Evolutionary conservation across 2,797 vertebrate species (phyloP), one percentile per base, ranked within the genome.

Genomic region (Fringilla coelebs): DNA sequence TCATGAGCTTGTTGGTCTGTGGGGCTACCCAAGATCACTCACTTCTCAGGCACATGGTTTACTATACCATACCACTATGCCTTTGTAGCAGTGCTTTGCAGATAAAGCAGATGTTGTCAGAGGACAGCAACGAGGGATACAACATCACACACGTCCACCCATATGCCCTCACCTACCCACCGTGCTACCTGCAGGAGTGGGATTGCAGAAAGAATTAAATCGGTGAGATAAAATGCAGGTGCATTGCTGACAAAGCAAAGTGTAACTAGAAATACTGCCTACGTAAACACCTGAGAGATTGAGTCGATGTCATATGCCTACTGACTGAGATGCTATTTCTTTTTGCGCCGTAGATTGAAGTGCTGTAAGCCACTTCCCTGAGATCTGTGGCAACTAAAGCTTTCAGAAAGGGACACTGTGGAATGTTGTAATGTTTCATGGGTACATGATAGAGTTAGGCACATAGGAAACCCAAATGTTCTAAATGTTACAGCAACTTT

Each of bases 281-380:
- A 3, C 3, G 0, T 48, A 10, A 71, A 45, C 3, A 11, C 36
- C 18, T 2, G 3, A 45, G 75, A 93, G 65, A 20, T 1, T 32
- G 41, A 63, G 32, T 68, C 0, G 0, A 32, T 13, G 4, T 41
- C 0, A 0, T n/a, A 22, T 38, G n/a, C 17, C 0, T 29, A 34
- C 13, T 61, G 28, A 54, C 19, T 22, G 48, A 83, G 49, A n/a
- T 31, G 36, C 40, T 4, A 1, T 61, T 91, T 88, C 55, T 81
- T 79, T 29, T 32, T 67, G 29, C 57, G 45, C 49, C 38, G 12
- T 77, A 24, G 17, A 41, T 2, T n/a, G 38, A 51, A n/a, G 46
- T 67, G 75, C 62, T 52, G 9, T 86, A 84, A 84, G 45, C 32
- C 3, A 5, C 52, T 32, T 74, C 19, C 15, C 21, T 52, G 73